These are phyloP conservation scores for Drosophila lini DNA, from an alignment of 1,140 invertebrate species.

Conservation along the genomic window DNA sequence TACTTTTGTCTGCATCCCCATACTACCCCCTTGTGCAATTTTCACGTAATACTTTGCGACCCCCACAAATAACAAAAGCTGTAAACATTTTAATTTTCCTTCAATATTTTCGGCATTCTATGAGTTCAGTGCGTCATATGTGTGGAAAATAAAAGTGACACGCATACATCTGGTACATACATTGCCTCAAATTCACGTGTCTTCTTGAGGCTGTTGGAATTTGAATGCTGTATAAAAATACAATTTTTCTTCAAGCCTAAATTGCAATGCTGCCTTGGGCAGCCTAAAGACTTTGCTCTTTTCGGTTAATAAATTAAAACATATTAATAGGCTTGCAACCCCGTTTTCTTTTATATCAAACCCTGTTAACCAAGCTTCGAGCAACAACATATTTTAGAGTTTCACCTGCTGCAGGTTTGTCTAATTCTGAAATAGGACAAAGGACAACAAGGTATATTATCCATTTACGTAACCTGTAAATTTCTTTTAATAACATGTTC, in stretches of 20 bases:
- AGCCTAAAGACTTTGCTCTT: neutral
- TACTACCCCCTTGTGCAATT: constrained; percentile 36
- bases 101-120: constrained; percentile 70
- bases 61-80: constrained; percentile 72
- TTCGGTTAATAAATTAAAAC: neutral
- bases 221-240: constrained; percentile 1
- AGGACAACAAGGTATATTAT: constrained; percentile 22
- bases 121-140: constrained; percentile 60
- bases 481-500: constrained; percentile 75
- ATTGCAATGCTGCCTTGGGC: neutral
- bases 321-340: too few relatives aligned
- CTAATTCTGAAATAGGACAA: constrained; percentile 47
- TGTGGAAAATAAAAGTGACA: constrained; percentile 59
- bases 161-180: constrained; percentile 10
- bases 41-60: constrained; percentile 71
- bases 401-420: constrained; percentile 53
- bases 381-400: neutral
- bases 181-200: constrained; percentile 5
- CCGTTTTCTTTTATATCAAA: too few relatives aligned
- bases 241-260: neutral
- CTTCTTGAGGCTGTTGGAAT: constrained; percentile 1
- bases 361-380: neutral
- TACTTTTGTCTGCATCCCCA: constrained; percentile 70
- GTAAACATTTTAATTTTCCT: constrained; percentile 79
- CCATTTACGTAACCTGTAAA: constrained; percentile 49